Percentiles rank a stretch among this genome's conserved stretches.
phyloP scores from a whole-genome alignment of 2,888 invertebrate genomes.

The Latrodectus elegans region DNA sequence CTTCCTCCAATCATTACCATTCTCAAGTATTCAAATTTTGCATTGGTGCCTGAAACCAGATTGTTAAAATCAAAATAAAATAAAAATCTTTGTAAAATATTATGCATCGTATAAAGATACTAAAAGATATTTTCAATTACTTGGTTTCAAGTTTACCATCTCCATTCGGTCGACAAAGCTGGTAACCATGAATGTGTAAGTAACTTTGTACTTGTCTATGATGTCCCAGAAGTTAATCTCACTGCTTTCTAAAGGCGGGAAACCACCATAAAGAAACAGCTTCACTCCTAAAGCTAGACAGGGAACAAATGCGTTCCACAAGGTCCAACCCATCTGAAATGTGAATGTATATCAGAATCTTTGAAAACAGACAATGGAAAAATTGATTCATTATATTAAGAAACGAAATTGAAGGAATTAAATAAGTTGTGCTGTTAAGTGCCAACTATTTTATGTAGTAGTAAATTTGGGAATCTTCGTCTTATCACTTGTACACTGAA shows the following conservation, averaged over 20 bases:
- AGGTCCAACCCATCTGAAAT: conserved; percentile 80
- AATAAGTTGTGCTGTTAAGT: neutral
- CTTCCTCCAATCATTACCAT: conserved; percentile 54
- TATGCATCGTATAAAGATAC: neutral
- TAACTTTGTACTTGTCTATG: conserved; percentile 45
- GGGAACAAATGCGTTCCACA: conserved; percentile 79
- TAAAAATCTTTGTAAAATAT: neutral
- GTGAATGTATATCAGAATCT: neutral
- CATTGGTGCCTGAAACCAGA: conserved; percentile 20
- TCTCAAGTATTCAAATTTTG: conserved; percentile 42
- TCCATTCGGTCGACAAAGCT: conserved; percentile 53
- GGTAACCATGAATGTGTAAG: conserved; percentile 43
- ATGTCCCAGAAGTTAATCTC: conserved; percentile 61
- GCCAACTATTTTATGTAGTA: too few species aligned
- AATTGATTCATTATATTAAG: neutral
- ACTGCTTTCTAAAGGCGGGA: conserved; percentile 75
- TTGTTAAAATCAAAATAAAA: neutral
- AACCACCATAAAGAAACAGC: conserved; percentile 79
- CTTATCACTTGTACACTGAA: too few species aligned
- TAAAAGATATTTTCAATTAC: conserved; percentile 14
- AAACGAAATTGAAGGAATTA: neutral
- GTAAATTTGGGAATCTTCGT: too few species aligned
- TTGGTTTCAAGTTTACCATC: conserved; percentile 19
- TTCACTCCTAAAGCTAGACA: conserved; percentile 76
- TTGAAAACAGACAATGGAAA: neutral